Base-by-base conservation (phyloP, 2,797 vertebrate species). In the Coreius guichenoti region DNA sequence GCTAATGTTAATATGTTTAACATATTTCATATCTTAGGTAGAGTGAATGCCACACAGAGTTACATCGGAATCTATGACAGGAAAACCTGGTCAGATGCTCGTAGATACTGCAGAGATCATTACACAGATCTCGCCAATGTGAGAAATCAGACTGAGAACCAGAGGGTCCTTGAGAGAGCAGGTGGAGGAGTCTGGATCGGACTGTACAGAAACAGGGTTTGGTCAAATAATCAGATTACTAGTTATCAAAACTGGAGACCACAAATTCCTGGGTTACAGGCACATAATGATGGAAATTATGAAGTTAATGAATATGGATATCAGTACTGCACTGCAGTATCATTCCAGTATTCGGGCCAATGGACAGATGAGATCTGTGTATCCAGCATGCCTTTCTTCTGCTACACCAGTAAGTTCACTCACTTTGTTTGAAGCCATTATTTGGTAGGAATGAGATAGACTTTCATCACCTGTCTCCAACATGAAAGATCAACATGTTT, bases 311-410 rank as follows among this genome's bases (percentile, higher is more conserved):
- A 76, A 12, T 1, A 17, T 14, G 39, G 65, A 2, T 45, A 47
- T 85, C 85, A 88, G 70, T 45, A 73, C 8, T 89, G 88, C n/a
- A 85, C 80, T 13, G 84, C 85, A 6, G 85, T 86, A 12, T 84
- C 69, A 8, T 13, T 85, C 2, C 0, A 2, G 2, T 4, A 80
- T 19, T 77, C 3, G 1, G 86, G 85, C 2, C 8, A 33, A 9
- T 89, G 88, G 88, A 85, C 69, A 12, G 69, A 88, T 58, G 88
- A 88, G 43, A 2, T 69, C 26, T 89, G 88, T 31, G 5, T 72
- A 29, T 33, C 33, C 14, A 19, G n/a, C 21, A 45, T 74, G 1
- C 85, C 86, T 12, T 89, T 89, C 39, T 21, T 89, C 80, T 89
- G 88, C 36, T 89, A 89, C 67, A 78, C 47, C 23, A 47, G 88